Evolutionary conservation across 2,113 vertebrate genomes (phyloP), one percentile per base, ranked within the genome.

Genomic region (Xenus cinereus): DNA sequence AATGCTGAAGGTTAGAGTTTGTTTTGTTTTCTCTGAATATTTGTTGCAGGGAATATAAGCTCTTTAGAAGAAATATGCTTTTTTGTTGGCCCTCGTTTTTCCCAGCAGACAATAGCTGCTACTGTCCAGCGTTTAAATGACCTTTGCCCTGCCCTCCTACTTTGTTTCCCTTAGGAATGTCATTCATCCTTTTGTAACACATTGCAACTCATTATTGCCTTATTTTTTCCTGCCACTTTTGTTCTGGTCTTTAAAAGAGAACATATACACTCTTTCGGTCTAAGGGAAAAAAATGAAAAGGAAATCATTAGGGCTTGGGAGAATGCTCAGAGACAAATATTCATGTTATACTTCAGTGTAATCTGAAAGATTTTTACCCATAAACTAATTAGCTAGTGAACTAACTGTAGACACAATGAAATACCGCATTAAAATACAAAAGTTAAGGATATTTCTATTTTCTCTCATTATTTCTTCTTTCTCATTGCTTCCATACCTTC

Each of bases 131-230:
- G 67, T 98, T 98, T 98, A 95, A 98, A 97, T 64, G 98, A 97
- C 97, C 98, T 98, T 84, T 97, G 94, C 95, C 96, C 94, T 96
- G 64, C 67, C 95, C 93, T 97, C 97, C 98, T 97, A 98, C 97
- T 97, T 97, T 69, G 93, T 98, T 97, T 98, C 96, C 94, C 87
- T 89, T 54, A 93, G 96, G 97, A 98, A 98, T 98, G 97, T 82
- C 92, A 98, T 98, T 98, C 95, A 97, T 96, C 87, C 97, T 94
- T 97, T 96, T 97, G 89, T 95, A 96, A 87, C 72, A 94, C 77
- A 72, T 53, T 69, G 88, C 59, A 90, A 93, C 73, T 91, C 92
- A 97, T 69, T 86, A 97, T 89, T 96, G 89, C 73, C 81, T 96
- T 62, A 74, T 63, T 95, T 96, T 93, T 93, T 88, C 74, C 84